Conservation (phyloP, 2,797 vertebrate genomes). For the Acanthurus lineatus region DNA sequence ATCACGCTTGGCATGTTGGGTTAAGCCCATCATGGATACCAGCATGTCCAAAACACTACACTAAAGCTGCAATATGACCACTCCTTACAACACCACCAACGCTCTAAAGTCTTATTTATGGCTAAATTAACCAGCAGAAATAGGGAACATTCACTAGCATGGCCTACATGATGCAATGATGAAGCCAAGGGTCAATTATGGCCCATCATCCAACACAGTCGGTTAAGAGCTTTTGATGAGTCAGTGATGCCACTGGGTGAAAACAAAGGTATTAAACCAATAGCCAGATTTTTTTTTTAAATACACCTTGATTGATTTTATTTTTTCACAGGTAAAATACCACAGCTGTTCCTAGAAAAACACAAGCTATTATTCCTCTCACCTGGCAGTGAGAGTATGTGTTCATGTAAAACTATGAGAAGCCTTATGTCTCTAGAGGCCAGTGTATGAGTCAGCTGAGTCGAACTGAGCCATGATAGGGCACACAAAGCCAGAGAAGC, state of each 20-base stretch:
- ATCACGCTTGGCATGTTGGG: constrained; percentile 59
- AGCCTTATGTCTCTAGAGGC: constrained; percentile 71
- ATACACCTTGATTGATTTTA: constrained; percentile 67
- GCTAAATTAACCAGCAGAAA: constrained; percentile 75
- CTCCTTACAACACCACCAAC: constrained; percentile 57
- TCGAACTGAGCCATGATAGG: constrained; percentile 59
- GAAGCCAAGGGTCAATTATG: constrained; percentile 65
- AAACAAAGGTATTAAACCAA: constrained; percentile 71
- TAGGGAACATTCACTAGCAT: constrained; percentile 69
- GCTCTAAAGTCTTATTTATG: constrained; percentile 76
- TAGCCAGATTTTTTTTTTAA: constrained; percentile 65
- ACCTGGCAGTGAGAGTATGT: constrained; percentile 64
- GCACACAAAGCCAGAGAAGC: constrained; percentile 59
- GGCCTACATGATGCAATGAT: constrained; percentile 65
- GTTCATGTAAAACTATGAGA: constrained; percentile 74
- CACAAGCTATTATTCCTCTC: constrained; percentile 68
- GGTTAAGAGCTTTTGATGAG: constrained; percentile 59
- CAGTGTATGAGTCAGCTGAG: constrained; percentile 79
- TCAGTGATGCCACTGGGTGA: constrained; percentile 72
- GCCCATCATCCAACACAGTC: constrained; percentile 53
- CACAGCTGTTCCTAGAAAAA: constrained; percentile 74
- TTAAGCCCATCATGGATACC: constrained; percentile 66
- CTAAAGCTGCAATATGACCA: constrained; percentile 62
- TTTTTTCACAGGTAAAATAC: constrained; percentile 73
- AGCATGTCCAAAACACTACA: constrained; percentile 64